phyloP scores from a whole-genome alignment of 2,888 invertebrate genomes.

The Mechanitis mazaeus region DNA sequence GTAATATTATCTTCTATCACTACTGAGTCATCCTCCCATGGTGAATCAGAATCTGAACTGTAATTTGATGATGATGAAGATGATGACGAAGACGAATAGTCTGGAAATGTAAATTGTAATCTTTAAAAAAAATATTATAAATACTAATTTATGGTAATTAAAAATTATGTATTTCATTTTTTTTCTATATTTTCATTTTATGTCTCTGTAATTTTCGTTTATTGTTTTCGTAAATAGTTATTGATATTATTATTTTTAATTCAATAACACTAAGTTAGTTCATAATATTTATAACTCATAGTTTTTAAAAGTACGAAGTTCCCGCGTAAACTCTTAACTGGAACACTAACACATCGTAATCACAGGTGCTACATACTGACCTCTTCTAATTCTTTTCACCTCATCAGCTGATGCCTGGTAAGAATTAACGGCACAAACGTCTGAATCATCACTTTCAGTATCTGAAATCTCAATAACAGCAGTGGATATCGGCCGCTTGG shows the following conservation, averaged over 20 bases:
- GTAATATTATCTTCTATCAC: conserved; percentile 48
- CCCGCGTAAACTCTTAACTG: conserved; percentile 46
- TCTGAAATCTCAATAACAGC: conserved; percentile 70
- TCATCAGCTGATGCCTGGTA: conserved; percentile 72
- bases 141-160: no score
- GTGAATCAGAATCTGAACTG: conserved; percentile 65
- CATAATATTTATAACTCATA: background rate
- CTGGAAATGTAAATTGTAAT: conserved; percentile 29
- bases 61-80: conserved; percentile 54
- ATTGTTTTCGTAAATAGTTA: no score
- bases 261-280: no score
- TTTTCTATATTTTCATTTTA: no score
- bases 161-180: no score
- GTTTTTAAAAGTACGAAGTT: conserved; percentile 36
- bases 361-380: conserved; percentile 38
- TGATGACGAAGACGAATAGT: conserved; percentile 54
- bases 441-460: conserved; percentile 71
- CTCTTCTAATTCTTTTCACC: conserved; percentile 69
- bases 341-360: conserved; percentile 23
- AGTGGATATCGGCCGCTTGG: conserved; percentile 55
- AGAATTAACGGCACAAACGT: conserved; percentile 69
- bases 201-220: background rate
- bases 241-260: no score
- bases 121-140: conserved; percentile 19
- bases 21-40: conserved; percentile 65